Base-by-base conservation (phyloP, 92 coral and sea anemone genomes). In the Nematostella vectensis region DNA sequence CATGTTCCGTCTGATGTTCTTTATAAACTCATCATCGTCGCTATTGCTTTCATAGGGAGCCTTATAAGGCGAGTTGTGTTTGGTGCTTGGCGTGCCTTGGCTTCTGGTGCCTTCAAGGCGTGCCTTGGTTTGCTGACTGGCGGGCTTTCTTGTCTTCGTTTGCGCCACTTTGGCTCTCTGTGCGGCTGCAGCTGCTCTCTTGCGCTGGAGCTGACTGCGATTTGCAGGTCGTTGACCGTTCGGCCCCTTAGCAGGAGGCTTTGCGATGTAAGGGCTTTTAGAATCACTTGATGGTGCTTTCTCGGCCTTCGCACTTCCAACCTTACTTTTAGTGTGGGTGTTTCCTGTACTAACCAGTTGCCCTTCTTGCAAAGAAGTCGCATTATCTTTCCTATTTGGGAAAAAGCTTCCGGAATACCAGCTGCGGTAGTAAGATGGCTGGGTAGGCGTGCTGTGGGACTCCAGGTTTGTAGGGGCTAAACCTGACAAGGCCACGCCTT, bases 1-100 rank as follows among this genome's bases (percentile, higher is more conserved):
- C 95, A 85, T 85, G 59, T 85, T 79, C 20, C 87, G 67, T 31
- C 62, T 63, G 19, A 85, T 85, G 64, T 71, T 72, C 39, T 81
- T 71, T 42, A 85, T 69, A 25, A 85, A 48, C 40, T 69, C 78
- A 29, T 85, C 95, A 26, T 69, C 74, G 38, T 65, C 77, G 37
- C 25, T 39, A 24, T 31, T 55, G 38, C 31, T 27, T 25, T 37
- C 50, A n/a, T n/a, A n/a, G n/a, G n/a, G n/a, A n/a, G n/a, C n/a
- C n/a, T n/a, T n/a, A n/a, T n/a, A n/a, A 11, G 50, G 27, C 2
- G 9, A 9, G 27, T 28, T 20, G 2, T 11, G 28, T 22, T 51
- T 51, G 1, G 31, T 60, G 43, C 22, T 61, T 48, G 4, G 16
- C 16, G 3, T 24, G 21, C 28, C 28, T 9, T 30, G 24, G 2